A percentile compares a stretch with the other conserved stretches of the same genome.
Conservation (phyloP, 2,113 vertebrate species). For the Microtus pennsylvanicus region DNA sequence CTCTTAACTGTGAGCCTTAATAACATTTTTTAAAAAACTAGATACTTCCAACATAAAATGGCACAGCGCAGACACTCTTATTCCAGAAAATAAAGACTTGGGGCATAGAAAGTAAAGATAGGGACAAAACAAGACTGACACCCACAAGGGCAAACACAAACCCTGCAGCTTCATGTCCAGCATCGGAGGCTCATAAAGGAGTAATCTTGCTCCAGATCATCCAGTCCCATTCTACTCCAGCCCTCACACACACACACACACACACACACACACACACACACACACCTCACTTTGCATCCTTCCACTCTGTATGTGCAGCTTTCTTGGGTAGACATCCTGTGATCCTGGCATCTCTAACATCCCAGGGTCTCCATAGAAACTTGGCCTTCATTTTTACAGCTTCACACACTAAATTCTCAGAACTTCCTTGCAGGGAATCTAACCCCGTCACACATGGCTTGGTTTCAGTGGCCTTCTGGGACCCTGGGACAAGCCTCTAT, state of each 20-base stretch:
- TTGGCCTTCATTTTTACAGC: background rate
- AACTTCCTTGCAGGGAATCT: background rate
- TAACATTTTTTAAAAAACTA: background rate
- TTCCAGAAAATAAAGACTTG: background rate
- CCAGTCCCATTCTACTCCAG: too few relatives aligned
- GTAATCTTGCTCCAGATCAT: background rate
- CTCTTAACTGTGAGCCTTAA: background rate
- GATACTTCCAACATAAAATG: background rate
- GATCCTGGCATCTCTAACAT: background rate
- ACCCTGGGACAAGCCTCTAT: background rate
- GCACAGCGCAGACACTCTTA: background rate
- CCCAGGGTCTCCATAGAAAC: background rate
- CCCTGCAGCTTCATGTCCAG: background rate
- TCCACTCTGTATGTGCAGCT: background rate
- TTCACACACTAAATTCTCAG: background rate
- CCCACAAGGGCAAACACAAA: background rate
- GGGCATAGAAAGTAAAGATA: background rate
- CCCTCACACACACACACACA: background rate
- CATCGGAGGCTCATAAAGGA: background rate
- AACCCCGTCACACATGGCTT: too few relatives aligned
- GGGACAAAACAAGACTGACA: background rate
- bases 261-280: too few relatives aligned
- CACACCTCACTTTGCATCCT: too few relatives aligned
- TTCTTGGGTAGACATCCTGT: background rate
- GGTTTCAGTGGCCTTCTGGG: background rate